Conservation (phyloP, 1,140 invertebrate genomes). For the Mercenaria mercenaria region DNA sequence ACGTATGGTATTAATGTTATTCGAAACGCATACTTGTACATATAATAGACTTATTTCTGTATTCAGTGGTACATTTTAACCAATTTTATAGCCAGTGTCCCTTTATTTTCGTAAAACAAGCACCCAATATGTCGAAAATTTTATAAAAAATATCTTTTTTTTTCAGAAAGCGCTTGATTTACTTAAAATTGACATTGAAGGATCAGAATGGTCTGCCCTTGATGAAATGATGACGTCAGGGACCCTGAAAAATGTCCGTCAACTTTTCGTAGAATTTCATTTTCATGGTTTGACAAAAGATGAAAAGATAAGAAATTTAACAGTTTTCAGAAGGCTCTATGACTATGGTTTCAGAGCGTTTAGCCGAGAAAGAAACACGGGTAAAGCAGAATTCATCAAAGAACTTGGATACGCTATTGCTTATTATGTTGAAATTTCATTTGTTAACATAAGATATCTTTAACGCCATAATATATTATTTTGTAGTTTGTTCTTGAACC, state of each 20-base stretch:
- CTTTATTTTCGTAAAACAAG: too few species aligned
- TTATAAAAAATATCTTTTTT: too few species aligned
- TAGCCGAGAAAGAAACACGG: not conserved
- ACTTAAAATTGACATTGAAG: conserved; percentile 60
- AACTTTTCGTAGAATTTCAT: conserved; percentile 59
- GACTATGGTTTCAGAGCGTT: conserved; percentile 39
- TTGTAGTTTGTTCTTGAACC: too few species aligned
- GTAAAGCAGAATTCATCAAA: not conserved
- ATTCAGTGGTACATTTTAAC: too few species aligned
- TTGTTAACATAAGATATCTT: conserved; percentile 14
- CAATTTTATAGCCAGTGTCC: too few species aligned
- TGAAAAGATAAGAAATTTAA: not conserved
- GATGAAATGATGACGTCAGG: conserved; percentile 39
- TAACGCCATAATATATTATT: too few species aligned
- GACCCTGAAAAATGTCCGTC: conserved; percentile 30
- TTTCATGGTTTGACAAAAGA: not conserved
- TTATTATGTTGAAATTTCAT: conserved; percentile 8
- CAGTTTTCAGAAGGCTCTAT: conserved; percentile 26
- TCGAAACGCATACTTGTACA: too few species aligned
- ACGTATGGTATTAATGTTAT: too few species aligned
- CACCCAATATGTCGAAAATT: too few species aligned
- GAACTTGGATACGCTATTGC: not conserved
- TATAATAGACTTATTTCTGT: too few species aligned
- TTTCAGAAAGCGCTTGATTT: conserved; percentile 53
- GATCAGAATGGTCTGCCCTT: conserved; percentile 53